Evolutionary conservation across 2,113 vertebrate genomes (phyloP), one percentile per base, ranked within the genome.

Genomic region (Tonatia bakeri): DNA sequence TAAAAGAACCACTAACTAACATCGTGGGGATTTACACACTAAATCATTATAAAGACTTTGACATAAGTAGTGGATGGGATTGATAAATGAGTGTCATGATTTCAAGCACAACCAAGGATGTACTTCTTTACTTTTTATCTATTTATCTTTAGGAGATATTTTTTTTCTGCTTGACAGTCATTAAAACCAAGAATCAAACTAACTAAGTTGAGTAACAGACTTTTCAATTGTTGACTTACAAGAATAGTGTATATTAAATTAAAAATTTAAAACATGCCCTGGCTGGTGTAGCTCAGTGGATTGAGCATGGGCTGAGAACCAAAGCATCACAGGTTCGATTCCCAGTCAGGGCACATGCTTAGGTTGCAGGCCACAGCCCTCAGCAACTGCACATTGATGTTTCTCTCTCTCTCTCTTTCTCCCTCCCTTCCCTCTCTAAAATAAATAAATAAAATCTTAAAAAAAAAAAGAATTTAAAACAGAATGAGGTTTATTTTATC

Each of bases 141-240:
- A 65, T 96, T 97, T 91, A 54, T 94, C 40, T 94, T 86, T 22
- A 17, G 10, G 43, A 81, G 28, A 33, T 20, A 56, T 59, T 50
- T 54, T 83, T 52, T 70, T 31, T 47, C 40, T 89, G 26, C 14
- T 75, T 50, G 17, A 79, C 14, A 84, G 56, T 54, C 43, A 87
- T 84, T 87, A 80, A 95, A 90, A 80, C 26, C 40, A 91, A 93
- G 11, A 17, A 67, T 64, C 33, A 85, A 79, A 96, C 82, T 52
- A 77, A 59, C 9, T 45, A 8, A 86, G 79, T 16, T 52, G 54
- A 73, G 33, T 64, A 26, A 70, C 8, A 59, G 67, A 64, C 5
- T n/a, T 76, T 61, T 69, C 36, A 89, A 65, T 75, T 79, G 31
- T 52, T 91, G 43, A 95, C 83, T 87, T 95, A 65, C 2, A 40